Conservation (phyloP, 2,113 vertebrate genomes). For the Mesocricetus auratus region DNA sequence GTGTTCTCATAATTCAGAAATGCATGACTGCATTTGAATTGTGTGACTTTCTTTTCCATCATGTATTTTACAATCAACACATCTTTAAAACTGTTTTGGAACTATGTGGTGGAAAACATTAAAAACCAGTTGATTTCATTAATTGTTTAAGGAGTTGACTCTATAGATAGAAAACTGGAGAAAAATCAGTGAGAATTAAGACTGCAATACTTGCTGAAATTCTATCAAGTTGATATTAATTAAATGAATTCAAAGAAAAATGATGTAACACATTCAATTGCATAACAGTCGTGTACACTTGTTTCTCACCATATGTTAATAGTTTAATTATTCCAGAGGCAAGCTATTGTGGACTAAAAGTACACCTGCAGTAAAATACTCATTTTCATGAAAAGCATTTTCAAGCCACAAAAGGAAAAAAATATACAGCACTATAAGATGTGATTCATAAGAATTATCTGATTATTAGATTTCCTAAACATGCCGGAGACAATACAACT, state of each 20-base stretch:
- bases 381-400: not conserved
- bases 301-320: not conserved
- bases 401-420: not conserved
- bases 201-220: not conserved
- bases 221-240: not conserved
- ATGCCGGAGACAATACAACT: not conserved
- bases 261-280: not conserved
- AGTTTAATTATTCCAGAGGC: not conserved
- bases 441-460: conserved; percentile 50
- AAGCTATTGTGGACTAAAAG: conserved; percentile 31
- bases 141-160: not conserved
- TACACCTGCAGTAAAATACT: not conserved
- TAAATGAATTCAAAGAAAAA: not conserved
- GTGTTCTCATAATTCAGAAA: not conserved
- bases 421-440: not conserved
- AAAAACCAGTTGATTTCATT: not conserved
- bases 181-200: not conserved
- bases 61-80: not conserved
- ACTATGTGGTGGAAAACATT: not conserved
- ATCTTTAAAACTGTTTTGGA: not conserved
- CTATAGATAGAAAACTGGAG: not conserved
- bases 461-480: conserved; percentile 3
- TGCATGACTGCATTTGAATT: not conserved
- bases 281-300: not conserved
- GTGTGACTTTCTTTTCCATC: not conserved